These are phyloP conservation scores for Cromileptes altivelis DNA, from an alignment of 2,113 vertebrate genomes.

Conservation along the genomic window DNA sequence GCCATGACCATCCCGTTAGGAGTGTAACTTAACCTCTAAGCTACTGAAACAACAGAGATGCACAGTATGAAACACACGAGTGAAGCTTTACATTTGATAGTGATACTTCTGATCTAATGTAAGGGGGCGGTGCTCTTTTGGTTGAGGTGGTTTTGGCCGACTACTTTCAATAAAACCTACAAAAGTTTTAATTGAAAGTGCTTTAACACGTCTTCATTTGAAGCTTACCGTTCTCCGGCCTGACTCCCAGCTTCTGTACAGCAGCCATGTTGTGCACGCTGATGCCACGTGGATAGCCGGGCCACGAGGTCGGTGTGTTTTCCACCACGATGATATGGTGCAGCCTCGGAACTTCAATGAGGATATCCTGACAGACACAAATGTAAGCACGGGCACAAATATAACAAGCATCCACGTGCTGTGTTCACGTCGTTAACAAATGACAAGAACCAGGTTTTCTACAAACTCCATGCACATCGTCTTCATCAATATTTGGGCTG, in stretches of 20 bases:
- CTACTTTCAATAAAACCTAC: not conserved
- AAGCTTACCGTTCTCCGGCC: constrained; percentile 83
- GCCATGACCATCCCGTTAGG: constrained; percentile 3
- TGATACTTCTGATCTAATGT: too few relatives aligned
- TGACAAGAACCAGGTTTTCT: constrained; percentile 32
- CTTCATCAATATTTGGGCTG: constrained; percentile 32
- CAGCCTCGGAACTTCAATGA: constrained; percentile 89
- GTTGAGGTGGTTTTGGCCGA: not conserved
- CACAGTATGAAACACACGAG: not conserved
- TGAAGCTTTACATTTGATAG: not conserved
- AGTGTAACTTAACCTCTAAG: not conserved
- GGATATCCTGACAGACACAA: constrained; percentile 85
- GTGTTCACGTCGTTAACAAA: constrained; percentile 7
- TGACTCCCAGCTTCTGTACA: constrained; percentile 90
- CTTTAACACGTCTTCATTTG: not conserved
- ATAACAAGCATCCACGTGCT: not conserved
- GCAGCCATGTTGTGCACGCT: constrained; percentile 92
- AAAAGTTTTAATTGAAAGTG: not conserved
- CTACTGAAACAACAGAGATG: not conserved
- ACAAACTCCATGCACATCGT: not conserved
- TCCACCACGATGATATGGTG: constrained; percentile 93
- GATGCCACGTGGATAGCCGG: constrained; percentile 88
- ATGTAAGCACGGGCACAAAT: not conserved
- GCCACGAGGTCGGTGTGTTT: constrained; percentile 84
- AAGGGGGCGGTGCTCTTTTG: not conserved